Conservation (phyloP, 2,797 vertebrate species). For the Thripadectes ignobilis region DNA sequence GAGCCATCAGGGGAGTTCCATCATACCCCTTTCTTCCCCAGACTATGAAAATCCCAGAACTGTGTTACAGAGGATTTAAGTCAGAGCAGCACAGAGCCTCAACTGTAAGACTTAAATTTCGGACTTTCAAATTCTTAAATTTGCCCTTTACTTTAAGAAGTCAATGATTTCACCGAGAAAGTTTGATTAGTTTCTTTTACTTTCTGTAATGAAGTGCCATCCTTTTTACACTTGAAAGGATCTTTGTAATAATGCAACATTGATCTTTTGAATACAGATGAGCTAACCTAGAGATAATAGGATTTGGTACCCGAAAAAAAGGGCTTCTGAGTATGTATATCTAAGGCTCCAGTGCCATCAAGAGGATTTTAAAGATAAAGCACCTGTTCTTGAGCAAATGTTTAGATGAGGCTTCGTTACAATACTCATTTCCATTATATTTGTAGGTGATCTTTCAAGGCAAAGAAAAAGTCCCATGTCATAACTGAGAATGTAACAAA, state of each 20-base stretch:
- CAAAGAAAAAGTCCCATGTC: not conserved
- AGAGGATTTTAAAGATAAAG: slow-evolving; percentile 66
- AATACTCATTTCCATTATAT: not conserved
- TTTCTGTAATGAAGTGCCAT: slow-evolving; percentile 88
- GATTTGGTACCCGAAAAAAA: slow-evolving; percentile 72
- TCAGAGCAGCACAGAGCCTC: slow-evolving; percentile 53
- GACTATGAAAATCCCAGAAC: slow-evolving; percentile 41
- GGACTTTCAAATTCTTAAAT: slow-evolving; percentile 83
- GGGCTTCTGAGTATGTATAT: not conserved
- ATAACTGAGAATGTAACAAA: not conserved
- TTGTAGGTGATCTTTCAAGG: not conserved
- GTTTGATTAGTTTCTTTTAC: slow-evolving; percentile 88
- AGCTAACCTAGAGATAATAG: slow-evolving; percentile 87
- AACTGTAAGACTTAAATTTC: slow-evolving; percentile 67
- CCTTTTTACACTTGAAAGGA: slow-evolving; percentile 88
- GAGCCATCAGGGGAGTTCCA: slow-evolving; percentile 21
- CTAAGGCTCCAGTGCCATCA: slow-evolving; percentile 78
- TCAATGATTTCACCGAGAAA: slow-evolving; percentile 86
- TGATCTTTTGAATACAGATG: slow-evolving; percentile 89
- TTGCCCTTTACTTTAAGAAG: slow-evolving; percentile 87
- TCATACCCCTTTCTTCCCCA: slow-evolving; percentile 41
- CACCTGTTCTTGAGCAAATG: not conserved
- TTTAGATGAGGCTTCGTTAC: not conserved
- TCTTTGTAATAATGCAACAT: slow-evolving; percentile 88
- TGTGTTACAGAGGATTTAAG: slow-evolving; percentile 30